Conservation (phyloP, 2,113 vertebrate genomes). For the Boulengeromyrus knoepffleri region DNA sequence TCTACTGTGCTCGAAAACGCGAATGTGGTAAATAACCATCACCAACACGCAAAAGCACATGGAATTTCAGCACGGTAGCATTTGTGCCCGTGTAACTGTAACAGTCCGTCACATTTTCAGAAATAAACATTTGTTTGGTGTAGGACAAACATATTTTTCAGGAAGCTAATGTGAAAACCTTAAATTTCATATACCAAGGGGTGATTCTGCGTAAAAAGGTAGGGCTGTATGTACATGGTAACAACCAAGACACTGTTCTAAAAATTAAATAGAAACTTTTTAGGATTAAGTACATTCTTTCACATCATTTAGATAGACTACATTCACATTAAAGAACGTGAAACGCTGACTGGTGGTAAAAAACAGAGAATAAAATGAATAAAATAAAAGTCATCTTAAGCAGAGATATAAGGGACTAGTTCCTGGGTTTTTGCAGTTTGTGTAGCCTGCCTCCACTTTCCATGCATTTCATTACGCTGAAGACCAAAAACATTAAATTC, state of each 20-base stretch:
- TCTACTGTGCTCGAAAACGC: background rate
- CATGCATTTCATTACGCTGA: background rate
- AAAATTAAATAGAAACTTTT: background rate
- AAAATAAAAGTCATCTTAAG: background rate
- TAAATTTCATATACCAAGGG: background rate
- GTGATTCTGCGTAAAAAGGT: background rate
- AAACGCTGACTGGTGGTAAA: background rate
- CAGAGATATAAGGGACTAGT: background rate
- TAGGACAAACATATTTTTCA: background rate
- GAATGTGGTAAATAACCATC: background rate
- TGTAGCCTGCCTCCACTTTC: background rate
- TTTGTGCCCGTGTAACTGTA: background rate
- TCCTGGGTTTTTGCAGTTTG: background rate
- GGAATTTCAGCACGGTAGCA: background rate
- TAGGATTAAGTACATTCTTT: background rate
- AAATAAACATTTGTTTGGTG: background rate
- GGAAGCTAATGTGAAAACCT: background rate
- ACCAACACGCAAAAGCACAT: background rate
- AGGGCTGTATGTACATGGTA: background rate
- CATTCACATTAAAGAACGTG: background rate
- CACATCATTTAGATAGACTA: background rate
- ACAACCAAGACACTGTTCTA: background rate
- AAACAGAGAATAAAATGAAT: background rate
- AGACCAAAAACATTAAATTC: background rate
- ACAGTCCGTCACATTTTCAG: background rate